phyloP scores from a whole-genome alignment of 2,113 vertebrate genomes.

The Aegotheles bennettii region DNA sequence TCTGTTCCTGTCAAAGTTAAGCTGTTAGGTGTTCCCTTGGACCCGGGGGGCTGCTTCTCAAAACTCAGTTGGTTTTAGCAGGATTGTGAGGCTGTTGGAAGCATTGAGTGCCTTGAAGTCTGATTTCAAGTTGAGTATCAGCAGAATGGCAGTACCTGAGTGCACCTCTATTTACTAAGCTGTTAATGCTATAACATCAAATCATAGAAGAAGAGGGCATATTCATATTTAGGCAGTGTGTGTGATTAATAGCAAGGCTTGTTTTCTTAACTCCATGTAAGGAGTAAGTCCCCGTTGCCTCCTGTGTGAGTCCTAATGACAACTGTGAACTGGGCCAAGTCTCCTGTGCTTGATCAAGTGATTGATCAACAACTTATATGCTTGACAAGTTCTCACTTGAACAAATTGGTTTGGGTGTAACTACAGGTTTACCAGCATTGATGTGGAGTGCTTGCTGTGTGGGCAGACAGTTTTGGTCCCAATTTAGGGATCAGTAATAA shows the following conservation, averaged over 20 bases:
- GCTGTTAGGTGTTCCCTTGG: neutral
- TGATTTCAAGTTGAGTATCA: neutral
- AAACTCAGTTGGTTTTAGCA: neutral
- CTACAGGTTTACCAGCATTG: conserved; percentile 42
- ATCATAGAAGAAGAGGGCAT: neutral
- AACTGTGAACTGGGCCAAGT: neutral
- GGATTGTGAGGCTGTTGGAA: neutral
- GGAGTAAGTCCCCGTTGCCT: neutral
- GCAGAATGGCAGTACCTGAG: neutral
- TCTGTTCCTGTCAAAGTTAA: neutral
- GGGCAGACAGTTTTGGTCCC: neutral
- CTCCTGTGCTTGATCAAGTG: neutral
- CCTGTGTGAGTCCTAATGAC: neutral
- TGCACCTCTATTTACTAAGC: neutral
- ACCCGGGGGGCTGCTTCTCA: neutral
- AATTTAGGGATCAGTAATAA: neutral
- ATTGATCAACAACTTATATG: neutral
- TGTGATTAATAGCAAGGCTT: neutral
- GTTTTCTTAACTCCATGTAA: neutral
- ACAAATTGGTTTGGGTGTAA: conserved; percentile 19
- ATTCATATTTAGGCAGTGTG: neutral
- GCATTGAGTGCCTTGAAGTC: rapidly evolving
- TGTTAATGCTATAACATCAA: neutral
- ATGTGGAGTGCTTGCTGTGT: neutral
- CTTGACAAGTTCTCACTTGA: neutral